Evolutionary conservation across 1,140 invertebrate species (phyloP).

Genomic region (Temnothorax curvispinosus): DNA sequence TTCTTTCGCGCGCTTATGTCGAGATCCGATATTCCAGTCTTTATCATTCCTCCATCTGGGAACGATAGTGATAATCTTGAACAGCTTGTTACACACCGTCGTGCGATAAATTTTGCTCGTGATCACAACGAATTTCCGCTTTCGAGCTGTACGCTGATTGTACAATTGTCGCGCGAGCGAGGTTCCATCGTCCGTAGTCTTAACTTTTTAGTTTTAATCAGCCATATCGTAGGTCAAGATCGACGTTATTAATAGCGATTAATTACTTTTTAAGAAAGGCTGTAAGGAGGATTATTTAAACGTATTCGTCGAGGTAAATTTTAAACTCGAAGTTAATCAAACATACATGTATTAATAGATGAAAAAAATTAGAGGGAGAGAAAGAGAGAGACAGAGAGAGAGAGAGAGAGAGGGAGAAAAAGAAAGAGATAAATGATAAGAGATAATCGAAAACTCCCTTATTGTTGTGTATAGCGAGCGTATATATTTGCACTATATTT

Average conservation of each 20-base stretch:
- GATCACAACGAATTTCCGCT: constrained; percentile 42
- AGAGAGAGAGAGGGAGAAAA: not conserved
- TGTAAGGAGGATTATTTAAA: not conserved
- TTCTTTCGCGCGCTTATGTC: not conserved
- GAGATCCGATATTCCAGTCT: constrained; percentile 2
- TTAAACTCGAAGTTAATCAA: constrained; percentile 38
- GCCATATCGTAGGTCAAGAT: constrained; percentile 21
- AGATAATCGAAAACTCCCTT: constrained; percentile 62
- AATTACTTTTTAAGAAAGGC: not conserved
- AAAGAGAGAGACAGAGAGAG: not conserved
- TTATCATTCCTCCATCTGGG: constrained; percentile 29
- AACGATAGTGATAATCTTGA: constrained; percentile 47
- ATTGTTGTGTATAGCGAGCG: constrained; percentile 80
- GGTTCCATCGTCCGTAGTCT: constrained; percentile 20
- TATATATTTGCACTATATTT: constrained; percentile 83
- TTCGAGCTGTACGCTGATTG: constrained; percentile 9
- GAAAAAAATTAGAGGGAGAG: not conserved
- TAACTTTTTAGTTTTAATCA: constrained; percentile 47
- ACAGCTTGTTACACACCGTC: constrained; percentile 18
- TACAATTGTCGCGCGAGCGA: constrained; percentile 39
- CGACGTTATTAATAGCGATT: constrained; percentile 31
- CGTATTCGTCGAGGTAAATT: constrained; percentile 8
- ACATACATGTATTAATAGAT: constrained; percentile 15
- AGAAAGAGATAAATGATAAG: not conserved
- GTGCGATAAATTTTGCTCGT: constrained; percentile 39